These are phyloP conservation scores for Nyctibius bracteatus DNA, from an alignment of 2,113 vertebrate genomes.

Conservation along the genomic window DNA sequence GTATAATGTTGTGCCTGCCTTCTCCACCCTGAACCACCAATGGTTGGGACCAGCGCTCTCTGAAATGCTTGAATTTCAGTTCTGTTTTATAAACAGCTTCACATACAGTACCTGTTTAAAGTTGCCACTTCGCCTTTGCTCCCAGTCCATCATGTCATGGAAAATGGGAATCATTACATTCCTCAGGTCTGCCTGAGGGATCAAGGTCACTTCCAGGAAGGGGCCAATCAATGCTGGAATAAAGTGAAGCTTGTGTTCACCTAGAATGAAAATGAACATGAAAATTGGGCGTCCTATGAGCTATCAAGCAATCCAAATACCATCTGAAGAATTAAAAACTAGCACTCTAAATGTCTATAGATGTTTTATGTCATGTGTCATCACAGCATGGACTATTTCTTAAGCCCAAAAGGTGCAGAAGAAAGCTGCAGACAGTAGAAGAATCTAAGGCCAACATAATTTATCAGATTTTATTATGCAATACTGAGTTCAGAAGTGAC, in stretches of 20 bases:
- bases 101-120: constrained; percentile 89
- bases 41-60: not conserved
- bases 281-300: not conserved
- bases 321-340: not conserved
- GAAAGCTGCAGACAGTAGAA: not conserved
- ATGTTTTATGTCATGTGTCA: not conserved
- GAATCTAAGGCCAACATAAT: not conserved
- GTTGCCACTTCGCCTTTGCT: constrained; percentile 93
- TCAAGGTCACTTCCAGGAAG: constrained; percentile 96
- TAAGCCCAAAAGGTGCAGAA: not conserved
- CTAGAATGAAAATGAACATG: constrained; percentile 65
- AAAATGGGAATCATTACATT: constrained; percentile 99
- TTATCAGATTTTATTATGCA: not conserved
- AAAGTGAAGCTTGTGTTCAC: constrained; percentile 97
- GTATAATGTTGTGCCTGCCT: not conserved
- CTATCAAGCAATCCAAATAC: not conserved
- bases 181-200: constrained; percentile 94
- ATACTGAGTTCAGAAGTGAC: not conserved
- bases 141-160: constrained; percentile 99
- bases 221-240: constrained; percentile 98
- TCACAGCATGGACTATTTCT: not conserved
- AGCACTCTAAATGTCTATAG: not conserved
- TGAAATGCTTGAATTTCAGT: not conserved
- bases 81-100: not conserved
- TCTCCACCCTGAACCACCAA: not conserved